Conservation (phyloP, 2,113 vertebrate genomes). For the Tragelaphus imberbis region DNA sequence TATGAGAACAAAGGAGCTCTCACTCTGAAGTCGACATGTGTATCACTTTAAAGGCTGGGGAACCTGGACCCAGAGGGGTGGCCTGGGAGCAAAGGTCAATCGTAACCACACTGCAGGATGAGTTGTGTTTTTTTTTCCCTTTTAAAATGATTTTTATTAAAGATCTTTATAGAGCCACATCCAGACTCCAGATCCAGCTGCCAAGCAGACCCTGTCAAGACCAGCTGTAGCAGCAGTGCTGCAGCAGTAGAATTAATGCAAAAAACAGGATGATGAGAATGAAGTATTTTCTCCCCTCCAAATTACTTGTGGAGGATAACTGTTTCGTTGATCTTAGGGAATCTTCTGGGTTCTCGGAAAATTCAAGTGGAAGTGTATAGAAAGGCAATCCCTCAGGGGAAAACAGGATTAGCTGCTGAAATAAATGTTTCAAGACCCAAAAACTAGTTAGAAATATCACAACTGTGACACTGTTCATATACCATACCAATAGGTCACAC, state of each 20-base stretch:
- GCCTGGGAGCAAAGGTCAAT: background rate
- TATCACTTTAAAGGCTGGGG: background rate
- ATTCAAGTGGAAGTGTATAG: background rate
- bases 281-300: background rate
- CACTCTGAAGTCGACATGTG: background rate
- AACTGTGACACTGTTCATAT: background rate
- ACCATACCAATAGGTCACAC: background rate
- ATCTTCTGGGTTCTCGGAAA: background rate
- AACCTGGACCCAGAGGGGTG: background rate
- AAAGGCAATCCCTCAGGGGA: background rate
- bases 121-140: background rate
- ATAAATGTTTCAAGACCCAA: background rate
- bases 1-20: background rate
- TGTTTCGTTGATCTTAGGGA: background rate
- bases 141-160: background rate
- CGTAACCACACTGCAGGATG: accelerated
- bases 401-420: background rate
- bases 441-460: background rate
- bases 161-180: background rate
- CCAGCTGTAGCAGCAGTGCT: background rate
- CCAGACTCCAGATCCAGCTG: background rate
- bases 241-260: background rate
- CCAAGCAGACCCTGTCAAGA: background rate
- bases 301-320: background rate
- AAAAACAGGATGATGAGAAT: background rate